Evolutionary conservation across 1,140 invertebrate species (phyloP).

Genomic region (Euwallacea fornicatus): DNA sequence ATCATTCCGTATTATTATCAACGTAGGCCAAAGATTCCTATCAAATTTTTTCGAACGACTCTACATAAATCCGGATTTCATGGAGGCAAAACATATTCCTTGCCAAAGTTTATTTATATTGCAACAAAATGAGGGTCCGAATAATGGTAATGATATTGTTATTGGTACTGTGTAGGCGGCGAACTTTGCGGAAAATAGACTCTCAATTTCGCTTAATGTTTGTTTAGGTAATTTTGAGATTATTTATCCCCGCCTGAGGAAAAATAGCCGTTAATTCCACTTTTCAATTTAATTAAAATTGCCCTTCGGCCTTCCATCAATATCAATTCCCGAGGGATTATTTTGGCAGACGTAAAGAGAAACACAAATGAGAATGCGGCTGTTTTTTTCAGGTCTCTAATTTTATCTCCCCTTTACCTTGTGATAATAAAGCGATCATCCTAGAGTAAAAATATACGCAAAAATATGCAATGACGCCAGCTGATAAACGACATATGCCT

Average conservation of each 20-base stretch:
- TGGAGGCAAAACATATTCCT: slow-evolving; percentile 6
- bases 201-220: background rate
- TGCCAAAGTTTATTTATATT: slow-evolving; percentile 12
- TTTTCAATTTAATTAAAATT: no score
- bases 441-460: slow-evolving; percentile 9
- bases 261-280: no score
- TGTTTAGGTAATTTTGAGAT: no score
- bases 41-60: background rate
- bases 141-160: slow-evolving; percentile 5
- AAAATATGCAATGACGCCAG: slow-evolving; percentile 13
- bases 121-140: background rate
- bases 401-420: background rate
- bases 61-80: background rate
- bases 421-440: slow-evolving; percentile 1
- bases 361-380: no score
- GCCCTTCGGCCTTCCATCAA: no score
- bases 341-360: no score
- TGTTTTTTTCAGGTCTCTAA: background rate
- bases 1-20: no score
- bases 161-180: background rate
- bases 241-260: no score
- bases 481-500: slow-evolving; percentile 8
- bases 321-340: background rate
- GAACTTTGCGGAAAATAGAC: background rate
- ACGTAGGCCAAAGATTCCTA: no score